These are phyloP conservation scores for Alfaro cultratus DNA, from an alignment of 2,797 vertebrate genomes.

Conservation along the genomic window DNA sequence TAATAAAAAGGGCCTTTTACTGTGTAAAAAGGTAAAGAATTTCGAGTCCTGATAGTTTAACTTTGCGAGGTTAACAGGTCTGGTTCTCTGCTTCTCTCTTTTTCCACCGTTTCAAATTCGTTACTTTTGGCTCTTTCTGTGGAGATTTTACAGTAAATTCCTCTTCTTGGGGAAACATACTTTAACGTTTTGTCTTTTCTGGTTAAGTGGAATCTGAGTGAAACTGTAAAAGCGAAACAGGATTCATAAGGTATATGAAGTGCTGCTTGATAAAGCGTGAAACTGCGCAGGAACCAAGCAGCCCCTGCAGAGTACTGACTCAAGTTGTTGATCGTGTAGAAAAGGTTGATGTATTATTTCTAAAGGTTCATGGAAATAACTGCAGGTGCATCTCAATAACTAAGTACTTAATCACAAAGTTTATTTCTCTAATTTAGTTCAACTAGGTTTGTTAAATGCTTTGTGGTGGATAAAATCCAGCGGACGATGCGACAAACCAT, in stretches of 20 bases:
- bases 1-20: background rate
- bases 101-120: background rate
- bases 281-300: background rate
- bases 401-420: too few species aligned
- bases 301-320: background rate
- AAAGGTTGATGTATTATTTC: background rate
- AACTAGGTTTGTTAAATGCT: too few species aligned
- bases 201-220: background rate
- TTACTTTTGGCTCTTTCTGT: constrained; percentile 2
- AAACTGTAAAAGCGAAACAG: background rate
- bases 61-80: constrained; percentile 8
- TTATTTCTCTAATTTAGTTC: too few species aligned
- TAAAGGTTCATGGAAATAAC: background rate
- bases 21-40: background rate
- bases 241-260: background rate
- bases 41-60: constrained; percentile 5
- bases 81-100: constrained; percentile 8
- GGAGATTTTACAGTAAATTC: constrained; percentile 3
- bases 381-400: background rate
- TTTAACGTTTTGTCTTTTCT: background rate
- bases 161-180: background rate
- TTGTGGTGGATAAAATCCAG: background rate
- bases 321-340: background rate
- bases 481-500: background rate
- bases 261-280: background rate